phyloP scores from a whole-genome alignment of 2,797 vertebrate species.

The Sebastiscus tertius region DNA sequence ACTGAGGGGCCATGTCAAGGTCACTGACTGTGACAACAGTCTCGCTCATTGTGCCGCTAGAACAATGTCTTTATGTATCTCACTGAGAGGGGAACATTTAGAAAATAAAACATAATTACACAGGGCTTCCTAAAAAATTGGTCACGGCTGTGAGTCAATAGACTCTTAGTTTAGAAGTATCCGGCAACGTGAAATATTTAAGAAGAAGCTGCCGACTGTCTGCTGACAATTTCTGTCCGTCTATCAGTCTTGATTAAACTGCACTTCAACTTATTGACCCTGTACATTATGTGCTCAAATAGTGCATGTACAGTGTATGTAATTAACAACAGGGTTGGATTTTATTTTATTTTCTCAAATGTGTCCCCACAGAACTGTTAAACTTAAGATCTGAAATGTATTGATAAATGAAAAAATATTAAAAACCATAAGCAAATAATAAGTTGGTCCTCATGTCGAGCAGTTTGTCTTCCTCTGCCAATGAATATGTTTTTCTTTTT shows the following conservation, averaged over 20 bases:
- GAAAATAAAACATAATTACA: slow-evolving; percentile 71
- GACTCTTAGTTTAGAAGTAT: slow-evolving; percentile 57
- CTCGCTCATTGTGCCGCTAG: slow-evolving; percentile 61
- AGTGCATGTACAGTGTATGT: neutral
- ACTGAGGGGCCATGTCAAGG: slow-evolving; percentile 53
- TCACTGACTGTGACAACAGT: slow-evolving; percentile 69
- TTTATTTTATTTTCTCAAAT: neutral
- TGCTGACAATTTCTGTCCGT: slow-evolving; percentile 52
- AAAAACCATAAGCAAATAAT: neutral
- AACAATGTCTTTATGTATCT: slow-evolving; percentile 65
- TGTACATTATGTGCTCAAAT: neutral
- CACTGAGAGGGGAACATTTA: slow-evolving; percentile 41
- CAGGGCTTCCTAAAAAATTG: slow-evolving; percentile 69
- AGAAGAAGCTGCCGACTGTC: slow-evolving; percentile 46
- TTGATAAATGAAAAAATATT: neutral
- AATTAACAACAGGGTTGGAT: neutral
- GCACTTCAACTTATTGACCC: neutral
- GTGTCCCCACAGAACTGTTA: neutral
- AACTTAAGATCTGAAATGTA: neutral
- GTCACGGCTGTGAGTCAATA: slow-evolving; percentile 64
- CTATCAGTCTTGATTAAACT: slow-evolving; percentile 29
- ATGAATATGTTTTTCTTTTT: neutral
- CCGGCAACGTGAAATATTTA: slow-evolving; percentile 52
- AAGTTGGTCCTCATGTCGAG: neutral
- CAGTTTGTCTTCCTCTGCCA: neutral